Evolutionary conservation across 1,140 invertebrate species (phyloP), one percentile per base, ranked within the genome.

Genomic region (Drosophila simulans): DNA sequence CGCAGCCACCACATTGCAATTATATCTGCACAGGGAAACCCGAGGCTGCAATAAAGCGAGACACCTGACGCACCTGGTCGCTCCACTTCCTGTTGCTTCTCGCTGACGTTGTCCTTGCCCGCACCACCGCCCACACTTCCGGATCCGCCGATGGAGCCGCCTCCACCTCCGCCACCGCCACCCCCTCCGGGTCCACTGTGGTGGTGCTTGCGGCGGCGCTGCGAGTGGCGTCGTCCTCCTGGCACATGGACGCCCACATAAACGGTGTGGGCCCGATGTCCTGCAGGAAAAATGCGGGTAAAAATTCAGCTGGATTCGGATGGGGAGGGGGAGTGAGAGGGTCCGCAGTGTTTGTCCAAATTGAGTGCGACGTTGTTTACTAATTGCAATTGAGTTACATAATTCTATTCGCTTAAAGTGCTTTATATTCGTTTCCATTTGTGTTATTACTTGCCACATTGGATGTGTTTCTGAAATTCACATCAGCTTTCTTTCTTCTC

Each of bases 171-270:
- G 17, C 51, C 63, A 7, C 63, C 54, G 27, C 54, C 66, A 5
- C 63, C 54, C 4, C 55, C 63, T 13, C 84, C 84, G 35, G 78
- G 83, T 53, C 86, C 83, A 92, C 94, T 93, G 74, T 95, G 95
- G 78, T 96, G 91, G 88, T 96, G 96, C 88, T 96, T 96, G 92
- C 96, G 96, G 78, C 96, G 95, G 27, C 96, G 94, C 77, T 96
- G 95, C 3, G 94, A 95, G 81, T 96, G 96, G 60, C 96, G 94
- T 74, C 96, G 94, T 81, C 95, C 95, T 4, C 95, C 94, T 1
- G 96, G 97, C 71, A 97, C 94, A 93, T 97, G 97, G 11, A 98
- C 96, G 5, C 97, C 97, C 79, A 97, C 96, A 92, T 97, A 98
- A 20, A 98, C 96, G 10, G 96, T 97, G 92, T 97, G 97, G 58